Conservation (phyloP, 2,888 invertebrate genomes). For the Vannuccia rotundouncinata region DNA sequence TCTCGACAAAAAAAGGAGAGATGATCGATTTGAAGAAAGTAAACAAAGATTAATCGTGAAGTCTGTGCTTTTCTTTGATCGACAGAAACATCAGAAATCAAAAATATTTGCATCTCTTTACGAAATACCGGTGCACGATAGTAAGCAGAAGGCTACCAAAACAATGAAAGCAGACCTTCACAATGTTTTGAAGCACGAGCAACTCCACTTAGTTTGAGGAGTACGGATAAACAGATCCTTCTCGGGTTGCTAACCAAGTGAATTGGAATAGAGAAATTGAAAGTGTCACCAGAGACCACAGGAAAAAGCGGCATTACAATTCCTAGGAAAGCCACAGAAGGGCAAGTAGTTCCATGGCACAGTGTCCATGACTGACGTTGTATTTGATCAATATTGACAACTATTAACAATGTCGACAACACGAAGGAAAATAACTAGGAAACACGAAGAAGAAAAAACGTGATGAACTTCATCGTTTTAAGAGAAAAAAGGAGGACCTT, state of each 20-base stretch:
- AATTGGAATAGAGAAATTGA: constrained; percentile 6
- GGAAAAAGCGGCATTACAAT: constrained; percentile 1
- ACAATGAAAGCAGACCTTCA: constrained; percentile 21
- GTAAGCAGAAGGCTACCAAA: constrained; percentile 13
- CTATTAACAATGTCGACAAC: too few species aligned
- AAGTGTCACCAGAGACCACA: constrained; percentile 12
- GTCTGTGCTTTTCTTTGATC: neutral
- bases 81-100: neutral
- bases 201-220: neutral
- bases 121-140: constrained; percentile 20
- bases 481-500: too few species aligned
- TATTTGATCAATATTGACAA: too few species aligned
- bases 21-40: too few species aligned
- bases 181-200: constrained; percentile 21
- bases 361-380: too few species aligned
- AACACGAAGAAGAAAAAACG: too few species aligned
- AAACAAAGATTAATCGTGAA: constrained; percentile 14
- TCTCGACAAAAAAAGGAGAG: constrained; percentile 3
- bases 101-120: constrained; percentile 6
- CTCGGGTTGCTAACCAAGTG: neutral
- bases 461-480: too few species aligned
- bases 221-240: constrained; percentile 23
- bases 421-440: too few species aligned
- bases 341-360: too few species aligned
- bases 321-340: too few species aligned